phyloP scores from a whole-genome alignment of 2,888 invertebrate species.

The Meliscaeva auricollis region DNA sequence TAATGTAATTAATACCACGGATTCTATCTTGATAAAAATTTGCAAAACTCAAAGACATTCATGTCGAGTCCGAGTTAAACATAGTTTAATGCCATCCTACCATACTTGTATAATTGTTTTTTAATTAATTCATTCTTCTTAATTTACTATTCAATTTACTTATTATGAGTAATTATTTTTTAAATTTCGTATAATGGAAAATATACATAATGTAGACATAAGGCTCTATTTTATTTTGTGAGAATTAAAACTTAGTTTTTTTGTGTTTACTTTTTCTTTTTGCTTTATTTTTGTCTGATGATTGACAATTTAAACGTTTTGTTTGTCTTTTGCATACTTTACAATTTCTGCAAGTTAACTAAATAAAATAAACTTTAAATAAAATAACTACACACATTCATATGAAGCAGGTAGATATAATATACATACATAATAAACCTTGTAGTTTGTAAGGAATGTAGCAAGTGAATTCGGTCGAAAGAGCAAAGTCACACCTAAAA shows the following conservation, averaged over 20 bases:
- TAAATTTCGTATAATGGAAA: slow-evolving; percentile 9
- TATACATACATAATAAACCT: too few species aligned
- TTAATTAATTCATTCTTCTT: slow-evolving; percentile 32
- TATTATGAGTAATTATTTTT: not conserved
- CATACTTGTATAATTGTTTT: slow-evolving; percentile 14
- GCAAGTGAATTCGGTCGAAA: too few species aligned
- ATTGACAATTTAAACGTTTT: not conserved
- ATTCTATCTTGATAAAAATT: not conserved
- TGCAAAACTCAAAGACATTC: slow-evolving; percentile 15
- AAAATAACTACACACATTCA: too few species aligned
- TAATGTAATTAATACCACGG: not conserved
- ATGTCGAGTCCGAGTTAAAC: not conserved
- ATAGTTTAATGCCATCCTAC: not conserved
- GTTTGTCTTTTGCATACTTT: not conserved
- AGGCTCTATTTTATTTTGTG: not conserved
- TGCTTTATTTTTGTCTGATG: not conserved
- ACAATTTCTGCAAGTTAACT: not conserved
- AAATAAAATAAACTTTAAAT: not conserved
- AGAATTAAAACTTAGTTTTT: not conserved
- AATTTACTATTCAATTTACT: slow-evolving; percentile 20
- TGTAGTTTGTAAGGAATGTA: too few species aligned
- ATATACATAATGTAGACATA: too few species aligned
- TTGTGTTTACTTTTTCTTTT: not conserved
- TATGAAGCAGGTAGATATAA: too few species aligned
- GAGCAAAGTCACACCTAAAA: too few species aligned